Percentiles rank a stretch among this genome's conserved stretches.
Conservation (phyloP, 35 echinoderm and acorn worm genomes). For the Amphiura filiformis region DNA sequence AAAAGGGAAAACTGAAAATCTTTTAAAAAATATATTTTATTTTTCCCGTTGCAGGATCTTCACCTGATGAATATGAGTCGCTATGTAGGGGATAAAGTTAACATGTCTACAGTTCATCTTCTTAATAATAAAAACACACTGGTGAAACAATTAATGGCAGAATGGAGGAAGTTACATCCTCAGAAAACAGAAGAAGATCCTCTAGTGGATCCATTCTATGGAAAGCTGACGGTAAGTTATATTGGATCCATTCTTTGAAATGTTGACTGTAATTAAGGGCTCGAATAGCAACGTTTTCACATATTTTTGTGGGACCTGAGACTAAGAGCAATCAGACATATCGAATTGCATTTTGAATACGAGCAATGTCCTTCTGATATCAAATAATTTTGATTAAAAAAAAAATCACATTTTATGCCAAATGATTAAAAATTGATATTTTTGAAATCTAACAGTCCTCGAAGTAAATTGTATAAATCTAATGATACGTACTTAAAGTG, state of each 20-base stretch:
- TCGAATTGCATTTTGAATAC: too few species aligned
- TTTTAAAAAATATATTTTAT: neutral
- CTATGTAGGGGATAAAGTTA: constrained; percentile 41
- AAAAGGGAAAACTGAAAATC: neutral
- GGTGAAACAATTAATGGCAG: neutral
- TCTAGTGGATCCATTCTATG: neutral
- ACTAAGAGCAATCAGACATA: too few species aligned
- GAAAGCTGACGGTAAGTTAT: neutral
- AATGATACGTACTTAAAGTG: too few species aligned
- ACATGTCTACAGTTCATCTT: constrained; percentile 45
- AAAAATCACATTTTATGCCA: too few species aligned
- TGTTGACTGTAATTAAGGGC: neutral
- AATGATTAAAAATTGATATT: too few species aligned
- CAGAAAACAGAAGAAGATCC: neutral
- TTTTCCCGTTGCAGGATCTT: constrained; percentile 35
- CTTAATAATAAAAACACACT: neutral
- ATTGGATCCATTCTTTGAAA: neutral
- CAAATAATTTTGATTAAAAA: too few species aligned
- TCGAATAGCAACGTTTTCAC: too few species aligned
- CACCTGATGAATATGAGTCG: constrained; percentile 46
- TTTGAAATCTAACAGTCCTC: too few species aligned
- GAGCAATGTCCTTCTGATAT: too few species aligned
- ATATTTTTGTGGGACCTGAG: neutral
- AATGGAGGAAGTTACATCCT: constrained; percentile 27
- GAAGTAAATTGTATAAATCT: too few species aligned